Conservation (phyloP, 2,888 invertebrate species). For the Suillia variegata region DNA sequence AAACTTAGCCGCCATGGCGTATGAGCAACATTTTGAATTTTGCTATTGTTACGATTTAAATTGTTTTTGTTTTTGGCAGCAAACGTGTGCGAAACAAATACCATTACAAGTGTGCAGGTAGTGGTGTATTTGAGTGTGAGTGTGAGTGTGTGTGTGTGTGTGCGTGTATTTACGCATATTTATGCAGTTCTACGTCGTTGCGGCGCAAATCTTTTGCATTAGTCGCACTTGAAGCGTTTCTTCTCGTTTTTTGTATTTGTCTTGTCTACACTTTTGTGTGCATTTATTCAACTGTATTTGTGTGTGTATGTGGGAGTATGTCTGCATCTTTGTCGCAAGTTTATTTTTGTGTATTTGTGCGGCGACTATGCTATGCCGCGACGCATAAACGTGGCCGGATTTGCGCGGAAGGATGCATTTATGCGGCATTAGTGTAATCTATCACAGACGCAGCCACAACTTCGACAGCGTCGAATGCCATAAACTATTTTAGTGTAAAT, state of each 20-base stretch:
- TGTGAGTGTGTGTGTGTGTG: neutral
- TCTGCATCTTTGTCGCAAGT: no score
- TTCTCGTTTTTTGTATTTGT: neutral
- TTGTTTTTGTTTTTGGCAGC: neutral
- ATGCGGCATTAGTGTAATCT: no score
- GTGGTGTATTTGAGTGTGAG: neutral
- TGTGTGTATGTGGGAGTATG: neutral
- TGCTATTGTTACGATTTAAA: neutral
- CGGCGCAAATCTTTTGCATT: neutral
- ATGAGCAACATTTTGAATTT: slow-evolving; percentile 1
- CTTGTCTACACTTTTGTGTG: neutral
- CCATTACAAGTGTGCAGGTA: neutral
- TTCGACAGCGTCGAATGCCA: no score
- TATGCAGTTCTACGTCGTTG: neutral
- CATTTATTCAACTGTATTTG: no score
- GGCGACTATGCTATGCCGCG: neutral
- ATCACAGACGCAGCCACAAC: no score
- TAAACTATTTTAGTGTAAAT: no score
- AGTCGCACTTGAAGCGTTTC: neutral
- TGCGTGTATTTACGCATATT: neutral
- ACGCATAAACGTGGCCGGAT: slow-evolving; percentile 14
- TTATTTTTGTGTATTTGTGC: neutral
- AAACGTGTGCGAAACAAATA: neutral
- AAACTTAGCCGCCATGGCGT: no score
- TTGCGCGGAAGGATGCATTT: slow-evolving; percentile 21